A percentile compares a stretch with the other conserved stretches of the same genome.
These are phyloP conservation scores for Drosophila siamana DNA, from an alignment of 2,888 invertebrate genomes.

Conservation along the genomic window DNA sequence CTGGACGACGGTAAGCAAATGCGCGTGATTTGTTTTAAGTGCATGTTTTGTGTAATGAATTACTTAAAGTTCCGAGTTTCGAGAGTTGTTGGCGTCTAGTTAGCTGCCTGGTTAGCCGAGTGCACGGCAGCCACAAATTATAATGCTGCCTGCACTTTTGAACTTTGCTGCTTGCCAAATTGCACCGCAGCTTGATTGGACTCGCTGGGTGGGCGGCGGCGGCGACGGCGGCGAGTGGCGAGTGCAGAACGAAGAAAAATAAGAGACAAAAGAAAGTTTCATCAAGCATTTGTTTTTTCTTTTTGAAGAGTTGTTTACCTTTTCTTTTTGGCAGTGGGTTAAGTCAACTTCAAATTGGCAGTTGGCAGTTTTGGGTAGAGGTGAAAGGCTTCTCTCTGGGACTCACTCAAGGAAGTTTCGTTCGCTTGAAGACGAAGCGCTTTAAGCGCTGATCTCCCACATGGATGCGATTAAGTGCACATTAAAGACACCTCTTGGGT, in stretches of 20 bases:
- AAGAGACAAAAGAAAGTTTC: slow-evolving; percentile 67
- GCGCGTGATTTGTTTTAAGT: slow-evolving; percentile 68
- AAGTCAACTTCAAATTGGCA: slow-evolving; percentile 28
- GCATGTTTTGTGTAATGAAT: slow-evolving; percentile 69
- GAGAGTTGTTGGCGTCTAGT: slow-evolving; percentile 44
- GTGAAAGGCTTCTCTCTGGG: slow-evolving; percentile 57
- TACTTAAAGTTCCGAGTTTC: slow-evolving; percentile 56
- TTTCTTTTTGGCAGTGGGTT: slow-evolving; percentile 53
- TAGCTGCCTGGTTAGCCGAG: slow-evolving; percentile 56
- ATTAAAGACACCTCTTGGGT: neutral
- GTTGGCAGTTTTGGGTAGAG: slow-evolving; percentile 17
- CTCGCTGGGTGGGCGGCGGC: slow-evolving; percentile 32
- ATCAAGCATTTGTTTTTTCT: no score
- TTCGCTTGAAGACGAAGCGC: no score
- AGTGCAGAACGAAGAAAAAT: neutral
- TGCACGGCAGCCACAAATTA: slow-evolving; percentile 77
- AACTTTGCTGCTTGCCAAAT: slow-evolving; percentile 72
- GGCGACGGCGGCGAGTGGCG: no score
- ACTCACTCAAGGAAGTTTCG: neutral
- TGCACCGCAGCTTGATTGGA: slow-evolving; percentile 69
- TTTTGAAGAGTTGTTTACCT: slow-evolving; percentile 47
- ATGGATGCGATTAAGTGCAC: neutral
- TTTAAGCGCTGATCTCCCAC: neutral
- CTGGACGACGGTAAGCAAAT: slow-evolving; percentile 59
- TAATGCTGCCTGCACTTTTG: slow-evolving; percentile 78